phyloP scores from a whole-genome alignment of 2,888 invertebrate species.

The Heliconius charithonia region DNA sequence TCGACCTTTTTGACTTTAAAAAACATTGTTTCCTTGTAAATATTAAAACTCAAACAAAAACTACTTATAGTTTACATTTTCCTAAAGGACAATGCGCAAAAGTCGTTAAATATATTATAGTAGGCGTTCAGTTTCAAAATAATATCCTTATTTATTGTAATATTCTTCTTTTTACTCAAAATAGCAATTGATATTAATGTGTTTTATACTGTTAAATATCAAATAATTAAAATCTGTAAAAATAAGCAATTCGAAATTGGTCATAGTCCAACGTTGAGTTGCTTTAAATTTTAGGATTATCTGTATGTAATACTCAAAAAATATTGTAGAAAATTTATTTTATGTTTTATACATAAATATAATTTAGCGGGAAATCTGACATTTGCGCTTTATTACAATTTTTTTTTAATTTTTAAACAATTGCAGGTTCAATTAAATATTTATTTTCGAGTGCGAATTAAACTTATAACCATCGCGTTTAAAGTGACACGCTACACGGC shows the following conservation, averaged over 20 bases:
- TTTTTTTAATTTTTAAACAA: background rate
- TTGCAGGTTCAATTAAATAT: too few relatives aligned
- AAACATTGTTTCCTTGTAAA: background rate
- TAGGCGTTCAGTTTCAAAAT: background rate
- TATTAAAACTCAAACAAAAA: background rate
- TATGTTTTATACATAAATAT: background rate
- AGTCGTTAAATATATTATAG: background rate
- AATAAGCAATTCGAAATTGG: background rate
- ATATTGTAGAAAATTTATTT: background rate
- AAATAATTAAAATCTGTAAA: background rate
- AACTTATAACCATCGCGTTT: too few relatives aligned
- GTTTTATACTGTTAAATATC: background rate
- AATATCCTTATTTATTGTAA: background rate
- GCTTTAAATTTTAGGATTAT: background rate
- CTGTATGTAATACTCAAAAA: background rate
- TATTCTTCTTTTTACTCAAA: background rate
- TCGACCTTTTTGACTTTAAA: background rate
- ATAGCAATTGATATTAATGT: background rate
- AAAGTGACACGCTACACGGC: too few relatives aligned
- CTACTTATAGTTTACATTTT: background rate
- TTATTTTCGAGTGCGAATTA: too few relatives aligned
- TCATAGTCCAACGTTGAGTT: background rate
- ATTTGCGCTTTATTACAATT: background rate
- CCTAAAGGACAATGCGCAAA: background rate
- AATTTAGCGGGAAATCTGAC: background rate